These are phyloP conservation scores for Linnaemya tessellans DNA, from an alignment of 2,888 invertebrate species.

Conservation along the genomic window DNA sequence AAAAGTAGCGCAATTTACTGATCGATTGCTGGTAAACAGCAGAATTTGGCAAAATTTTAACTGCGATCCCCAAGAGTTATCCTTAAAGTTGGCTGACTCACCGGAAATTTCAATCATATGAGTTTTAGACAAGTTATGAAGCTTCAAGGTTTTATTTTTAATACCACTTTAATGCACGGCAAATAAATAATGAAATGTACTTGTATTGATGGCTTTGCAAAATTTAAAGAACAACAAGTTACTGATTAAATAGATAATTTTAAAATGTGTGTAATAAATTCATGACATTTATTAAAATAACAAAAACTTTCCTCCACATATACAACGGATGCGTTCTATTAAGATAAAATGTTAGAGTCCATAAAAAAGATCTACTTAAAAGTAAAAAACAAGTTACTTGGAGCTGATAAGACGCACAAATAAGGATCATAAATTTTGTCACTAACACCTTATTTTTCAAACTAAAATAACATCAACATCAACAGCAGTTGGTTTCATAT, in stretches of 20 bases:
- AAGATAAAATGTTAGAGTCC: not conserved
- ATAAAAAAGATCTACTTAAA: not conserved
- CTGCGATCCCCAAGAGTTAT: no score
- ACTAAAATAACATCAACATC: conserved; percentile 20
- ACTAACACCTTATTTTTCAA: not conserved
- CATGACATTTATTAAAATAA: not conserved
- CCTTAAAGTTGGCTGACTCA: no score
- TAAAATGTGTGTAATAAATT: not conserved
- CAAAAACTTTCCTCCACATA: not conserved
- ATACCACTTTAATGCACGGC: not conserved
- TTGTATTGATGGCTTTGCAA: not conserved
- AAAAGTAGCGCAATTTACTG: no score
- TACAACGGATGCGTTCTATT: not conserved
- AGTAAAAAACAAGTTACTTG: not conserved
- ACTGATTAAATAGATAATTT: conserved; percentile 5
- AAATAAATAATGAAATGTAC: not conserved
- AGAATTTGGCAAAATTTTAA: no score
- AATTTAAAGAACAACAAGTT: not conserved
- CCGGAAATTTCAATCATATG: no score
- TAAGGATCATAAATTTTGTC: not conserved
- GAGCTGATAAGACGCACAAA: not conserved
- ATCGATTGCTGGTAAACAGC: no score
- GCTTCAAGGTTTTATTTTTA: not conserved
- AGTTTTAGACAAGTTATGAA: no score
- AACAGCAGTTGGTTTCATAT: not conserved